These are phyloP conservation scores for Festucalex cinctus DNA, from an alignment of 2,113 vertebrate genomes.

Conservation along the genomic window DNA sequence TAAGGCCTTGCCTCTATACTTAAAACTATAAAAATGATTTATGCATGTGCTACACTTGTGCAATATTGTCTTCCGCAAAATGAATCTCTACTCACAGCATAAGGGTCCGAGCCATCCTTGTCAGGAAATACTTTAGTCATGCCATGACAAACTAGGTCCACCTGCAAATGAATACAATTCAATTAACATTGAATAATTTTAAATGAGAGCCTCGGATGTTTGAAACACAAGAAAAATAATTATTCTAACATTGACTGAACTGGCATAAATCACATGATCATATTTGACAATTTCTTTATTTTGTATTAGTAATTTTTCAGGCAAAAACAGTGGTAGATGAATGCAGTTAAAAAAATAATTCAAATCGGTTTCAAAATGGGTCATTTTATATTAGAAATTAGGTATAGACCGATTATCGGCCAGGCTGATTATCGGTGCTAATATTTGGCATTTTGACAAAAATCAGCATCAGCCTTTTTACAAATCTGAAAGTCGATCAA, in stretches of 20 bases:
- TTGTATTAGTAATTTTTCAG: neutral
- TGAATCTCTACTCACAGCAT: constrained; percentile 75
- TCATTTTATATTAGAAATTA: too few relatives aligned
- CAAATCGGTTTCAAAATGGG: neutral
- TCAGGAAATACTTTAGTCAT: constrained; percentile 90
- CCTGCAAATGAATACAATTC: constrained; percentile 62
- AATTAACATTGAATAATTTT: neutral
- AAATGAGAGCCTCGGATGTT: neutral
- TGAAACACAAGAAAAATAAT: neutral
- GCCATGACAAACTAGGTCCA: constrained; percentile 91
- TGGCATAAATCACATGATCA: neutral
- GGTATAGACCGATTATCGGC: too few relatives aligned
- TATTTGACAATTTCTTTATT: too few relatives aligned
- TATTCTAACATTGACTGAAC: neutral
- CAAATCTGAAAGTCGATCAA: too few relatives aligned
- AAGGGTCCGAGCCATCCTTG: constrained; percentile 85
- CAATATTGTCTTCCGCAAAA: neutral
- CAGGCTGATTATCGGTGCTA: too few relatives aligned
- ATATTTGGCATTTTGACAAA: too few relatives aligned
- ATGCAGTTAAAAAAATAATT: too few relatives aligned
- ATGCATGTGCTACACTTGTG: neutral
- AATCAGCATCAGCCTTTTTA: too few relatives aligned
- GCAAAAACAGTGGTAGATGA: neutral
- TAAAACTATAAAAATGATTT: too few relatives aligned
- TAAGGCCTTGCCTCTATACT: neutral